phyloP scores from a whole-genome alignment of 2,797 vertebrate genomes.

The Oreortyx pictus region DNA sequence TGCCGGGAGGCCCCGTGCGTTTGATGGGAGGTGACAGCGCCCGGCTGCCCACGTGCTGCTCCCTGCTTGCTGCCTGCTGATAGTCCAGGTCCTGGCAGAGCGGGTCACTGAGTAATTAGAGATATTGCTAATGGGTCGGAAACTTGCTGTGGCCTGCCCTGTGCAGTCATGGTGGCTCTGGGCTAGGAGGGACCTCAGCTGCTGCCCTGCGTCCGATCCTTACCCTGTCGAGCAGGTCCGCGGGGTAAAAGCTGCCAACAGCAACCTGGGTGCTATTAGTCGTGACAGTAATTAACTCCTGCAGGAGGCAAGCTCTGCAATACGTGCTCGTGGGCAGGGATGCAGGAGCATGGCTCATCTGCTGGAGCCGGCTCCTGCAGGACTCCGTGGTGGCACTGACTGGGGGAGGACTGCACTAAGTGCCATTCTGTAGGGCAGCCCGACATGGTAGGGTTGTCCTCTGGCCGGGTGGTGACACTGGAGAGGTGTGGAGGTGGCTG shows the following conservation, averaged over 20 bases:
- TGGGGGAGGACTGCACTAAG: background rate
- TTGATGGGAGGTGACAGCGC: background rate
- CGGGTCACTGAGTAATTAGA: background rate
- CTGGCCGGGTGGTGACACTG: background rate
- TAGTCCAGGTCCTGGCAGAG: background rate
- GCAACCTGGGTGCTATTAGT: background rate
- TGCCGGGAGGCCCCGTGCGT: background rate
- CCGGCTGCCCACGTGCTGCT: background rate
- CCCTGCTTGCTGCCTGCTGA: background rate
- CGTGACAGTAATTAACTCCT: background rate
- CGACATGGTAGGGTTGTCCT: slow-evolving; percentile 2
- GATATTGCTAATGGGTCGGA: background rate
- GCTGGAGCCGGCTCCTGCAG: background rate
- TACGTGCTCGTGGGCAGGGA: background rate
- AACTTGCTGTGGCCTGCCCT: background rate
- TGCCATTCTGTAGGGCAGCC: background rate
- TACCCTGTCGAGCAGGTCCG: background rate
- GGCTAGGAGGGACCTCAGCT: background rate
- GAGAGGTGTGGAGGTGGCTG: background rate
- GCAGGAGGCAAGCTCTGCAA: background rate
- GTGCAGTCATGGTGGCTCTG: background rate
- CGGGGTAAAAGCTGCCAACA: background rate
- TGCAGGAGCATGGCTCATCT: background rate
- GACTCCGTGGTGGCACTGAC: background rate
- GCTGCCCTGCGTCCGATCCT: accelerated